Evolutionary conservation across 1,140 invertebrate genomes (phyloP).

Genomic region (Plectrocnemia conspersa): DNA sequence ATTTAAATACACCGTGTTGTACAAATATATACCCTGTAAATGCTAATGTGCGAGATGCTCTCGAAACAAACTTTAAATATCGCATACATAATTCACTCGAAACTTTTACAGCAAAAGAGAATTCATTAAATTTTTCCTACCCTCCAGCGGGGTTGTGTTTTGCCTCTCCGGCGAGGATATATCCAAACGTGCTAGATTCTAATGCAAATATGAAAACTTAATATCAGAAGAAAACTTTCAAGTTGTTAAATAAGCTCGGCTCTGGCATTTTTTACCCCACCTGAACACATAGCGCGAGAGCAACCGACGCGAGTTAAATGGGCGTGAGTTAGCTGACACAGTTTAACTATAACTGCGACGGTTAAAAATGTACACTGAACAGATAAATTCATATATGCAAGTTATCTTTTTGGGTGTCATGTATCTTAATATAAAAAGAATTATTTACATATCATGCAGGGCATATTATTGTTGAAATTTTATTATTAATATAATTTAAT

Average conservation of each 20-base stretch:
- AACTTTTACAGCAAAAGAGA: slow-evolving; percentile 14
- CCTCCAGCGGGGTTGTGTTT: too few relatives aligned
- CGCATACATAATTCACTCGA: slow-evolving; percentile 22
- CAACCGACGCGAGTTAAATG: neutral
- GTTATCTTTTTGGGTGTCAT: too few relatives aligned
- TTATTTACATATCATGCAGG: too few relatives aligned
- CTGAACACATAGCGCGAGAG: neutral
- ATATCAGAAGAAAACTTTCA: slow-evolving; percentile 16
- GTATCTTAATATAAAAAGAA: too few relatives aligned
- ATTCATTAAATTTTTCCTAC: slow-evolving; percentile 21
- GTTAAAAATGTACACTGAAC: too few relatives aligned
- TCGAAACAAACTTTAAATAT: slow-evolving; percentile 24
- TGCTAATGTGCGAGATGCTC: slow-evolving; percentile 13
- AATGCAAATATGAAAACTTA: slow-evolving; percentile 25
- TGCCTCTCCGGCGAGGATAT: slow-evolving; percentile 13
- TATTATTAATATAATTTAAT: too few relatives aligned
- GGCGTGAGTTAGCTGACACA: too few relatives aligned
- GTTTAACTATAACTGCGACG: too few relatives aligned
- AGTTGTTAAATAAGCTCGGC: neutral
- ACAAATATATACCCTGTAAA: slow-evolving; percentile 20
- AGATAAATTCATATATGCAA: too few relatives aligned
- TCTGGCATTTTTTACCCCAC: neutral
- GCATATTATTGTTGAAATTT: too few relatives aligned
- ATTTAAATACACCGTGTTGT: slow-evolving; percentile 23
- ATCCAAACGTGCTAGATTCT: slow-evolving; percentile 21